Conservation (phyloP, 2,888 invertebrate species). For the Lasioglossum leucozonium region DNA sequence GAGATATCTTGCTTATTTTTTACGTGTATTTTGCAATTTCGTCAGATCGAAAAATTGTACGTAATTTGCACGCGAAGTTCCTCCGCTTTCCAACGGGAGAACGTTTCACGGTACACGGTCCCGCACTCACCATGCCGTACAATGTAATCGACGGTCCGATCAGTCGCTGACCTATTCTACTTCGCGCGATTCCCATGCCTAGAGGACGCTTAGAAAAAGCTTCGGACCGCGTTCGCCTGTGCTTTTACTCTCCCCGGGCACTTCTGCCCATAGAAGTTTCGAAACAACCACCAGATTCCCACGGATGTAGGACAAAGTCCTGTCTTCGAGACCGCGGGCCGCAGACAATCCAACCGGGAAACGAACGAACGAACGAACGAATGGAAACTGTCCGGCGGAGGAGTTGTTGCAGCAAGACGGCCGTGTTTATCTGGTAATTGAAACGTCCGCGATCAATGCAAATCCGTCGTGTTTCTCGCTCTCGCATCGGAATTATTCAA, state of each 20-base stretch:
- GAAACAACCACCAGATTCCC: constrained; percentile 60
- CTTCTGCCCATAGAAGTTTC: constrained; percentile 44
- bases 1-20: too few species aligned
- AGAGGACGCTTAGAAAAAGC: constrained; percentile 18
- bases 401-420: background rate
- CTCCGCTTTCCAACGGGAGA: background rate
- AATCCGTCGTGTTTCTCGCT: background rate
- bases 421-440: background rate
- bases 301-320: constrained; percentile 60
- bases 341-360: constrained; percentile 3
- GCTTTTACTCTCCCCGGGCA: constrained; percentile 40
- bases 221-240: constrained; percentile 28
- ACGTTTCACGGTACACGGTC: background rate
- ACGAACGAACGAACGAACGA: background rate
- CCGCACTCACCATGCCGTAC: background rate
- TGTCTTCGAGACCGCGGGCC: constrained; percentile 39
- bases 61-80: background rate
- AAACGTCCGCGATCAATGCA: constrained; percentile 6
- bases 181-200: background rate
- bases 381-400: background rate
- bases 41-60: background rate
- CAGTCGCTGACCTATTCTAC: background rate
- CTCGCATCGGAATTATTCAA: background rate
- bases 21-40: background rate
- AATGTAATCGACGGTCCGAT: background rate